Base-by-base conservation (phyloP, 2,113 vertebrate genomes). In the Microtus richardsoni region DNA sequence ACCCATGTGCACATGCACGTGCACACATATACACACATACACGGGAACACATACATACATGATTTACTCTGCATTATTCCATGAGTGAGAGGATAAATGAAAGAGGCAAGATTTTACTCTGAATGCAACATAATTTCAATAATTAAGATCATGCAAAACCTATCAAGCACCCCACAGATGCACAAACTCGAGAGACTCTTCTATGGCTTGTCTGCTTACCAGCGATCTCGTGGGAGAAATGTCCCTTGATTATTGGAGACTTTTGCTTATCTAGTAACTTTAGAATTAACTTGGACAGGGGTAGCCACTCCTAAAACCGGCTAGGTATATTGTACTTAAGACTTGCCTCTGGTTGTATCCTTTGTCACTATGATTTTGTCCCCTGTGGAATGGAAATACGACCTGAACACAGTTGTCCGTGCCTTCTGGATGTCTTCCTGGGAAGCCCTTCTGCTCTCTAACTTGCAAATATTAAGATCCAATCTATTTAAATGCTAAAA, bases 241-340 rank as follows among this genome's bases (percentile, higher is more conserved):
- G 24, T n/a, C 6, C 78, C 58, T 47, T n/a, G 10, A 91, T 71
- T 88, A 71, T 7, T 70, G 47, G 73, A 73, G 30, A 12, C 47
- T 89, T 93, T 80, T 88, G n/a, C 28, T 94, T 44, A 90, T 39
- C 68, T n/a, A 21, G 47, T 41, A 92, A 91, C 71, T 93, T 93
- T 73, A 70, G 94, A 92, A 91, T 87, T 75, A 62, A 2, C 30
- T 89, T 83, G 77, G 58, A 85, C 73, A 95, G 36, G 60, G 84
- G 78, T 96, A n/a, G 52, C n/a, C 80, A 2, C 39, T 93, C 49
- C 94, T 49, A 30, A 80, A 22, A 52, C n/a, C 13, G 36, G n/a
- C 77, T n/a, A 49, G 47, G 28, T 93, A 14, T 41, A 33, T 5
- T 28, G 16, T 92, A 79, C 47, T 41, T 39, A 47, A 73, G 71